Percentiles rank a stretch among this genome's conserved stretches.
Evolutionary conservation across 1,140 invertebrate genomes (phyloP).

Genomic region (silkworm (Bombyx mori)): DNA sequence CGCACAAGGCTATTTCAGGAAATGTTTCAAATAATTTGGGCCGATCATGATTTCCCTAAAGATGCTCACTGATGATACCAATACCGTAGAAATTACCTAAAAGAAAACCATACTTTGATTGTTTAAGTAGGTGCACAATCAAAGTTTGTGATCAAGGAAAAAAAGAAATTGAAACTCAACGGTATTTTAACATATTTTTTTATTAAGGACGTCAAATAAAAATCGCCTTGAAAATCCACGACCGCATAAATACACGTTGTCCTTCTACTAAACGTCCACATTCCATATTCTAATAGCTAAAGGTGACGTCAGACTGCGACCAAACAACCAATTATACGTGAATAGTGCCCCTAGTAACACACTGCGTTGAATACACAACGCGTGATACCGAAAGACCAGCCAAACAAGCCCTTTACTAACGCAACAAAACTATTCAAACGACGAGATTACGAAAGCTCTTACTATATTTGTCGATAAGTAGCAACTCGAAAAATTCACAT

Average conservation of each 20-base stretch:
- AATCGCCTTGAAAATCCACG: not conserved
- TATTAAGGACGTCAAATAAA: too few species aligned
- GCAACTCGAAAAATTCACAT: constrained; percentile 12
- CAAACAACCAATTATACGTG: constrained; percentile 36
- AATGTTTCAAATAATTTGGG: too few species aligned
- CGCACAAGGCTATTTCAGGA: too few species aligned
- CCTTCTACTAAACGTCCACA: constrained; percentile 16
- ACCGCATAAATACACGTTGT: constrained; percentile 6
- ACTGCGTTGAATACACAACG: constrained; percentile 25
- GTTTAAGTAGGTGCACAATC: too few species aligned
- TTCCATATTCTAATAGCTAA: constrained; percentile 26
- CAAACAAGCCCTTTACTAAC: not conserved
- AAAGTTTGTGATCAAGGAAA: too few species aligned
- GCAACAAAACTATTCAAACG: not conserved
- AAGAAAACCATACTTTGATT: too few species aligned
- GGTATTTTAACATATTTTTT: too few species aligned
- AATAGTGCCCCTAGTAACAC: constrained; percentile 41
- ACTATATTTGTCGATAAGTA: not conserved
- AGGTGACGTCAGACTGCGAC: constrained; percentile 43
- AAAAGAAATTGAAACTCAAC: too few species aligned
- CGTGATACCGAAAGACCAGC: not conserved
- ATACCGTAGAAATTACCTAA: too few species aligned
- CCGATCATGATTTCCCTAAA: too few species aligned
- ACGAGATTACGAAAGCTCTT: too few species aligned
- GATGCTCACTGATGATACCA: too few species aligned